Percentiles rank a stretch among this genome's conserved stretches.
Conservation (phyloP, 2,797 vertebrate genomes). For the Helostoma temminkii region DNA sequence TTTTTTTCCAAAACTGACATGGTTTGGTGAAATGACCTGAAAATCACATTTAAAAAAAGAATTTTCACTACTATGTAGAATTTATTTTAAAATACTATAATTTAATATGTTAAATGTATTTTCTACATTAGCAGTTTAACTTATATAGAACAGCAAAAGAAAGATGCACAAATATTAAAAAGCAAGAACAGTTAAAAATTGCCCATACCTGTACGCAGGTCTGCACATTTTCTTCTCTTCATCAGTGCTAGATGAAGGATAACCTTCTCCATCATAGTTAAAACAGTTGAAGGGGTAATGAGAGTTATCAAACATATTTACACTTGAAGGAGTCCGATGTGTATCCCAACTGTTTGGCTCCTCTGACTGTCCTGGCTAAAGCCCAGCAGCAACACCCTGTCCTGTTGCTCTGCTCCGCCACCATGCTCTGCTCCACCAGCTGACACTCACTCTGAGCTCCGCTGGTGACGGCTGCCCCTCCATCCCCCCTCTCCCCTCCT, state of each 20-base stretch:
- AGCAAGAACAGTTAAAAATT: neutral
- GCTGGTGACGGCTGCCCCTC: constrained; percentile 56
- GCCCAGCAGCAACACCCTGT: constrained; percentile 63
- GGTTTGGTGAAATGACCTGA: neutral
- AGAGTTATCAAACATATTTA: constrained; percentile 94
- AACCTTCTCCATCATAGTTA: constrained; percentile 95
- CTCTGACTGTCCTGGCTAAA: constrained; percentile 44
- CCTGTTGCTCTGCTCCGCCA: constrained; percentile 64
- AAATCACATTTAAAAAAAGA: neutral
- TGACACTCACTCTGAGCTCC: constrained; percentile 59
- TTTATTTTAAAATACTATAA: too few species aligned
- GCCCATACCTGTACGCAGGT: constrained; percentile 94
- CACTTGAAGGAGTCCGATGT: constrained; percentile 34
- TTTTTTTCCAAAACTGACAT: neutral
- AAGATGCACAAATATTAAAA: neutral
- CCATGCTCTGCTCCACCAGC: constrained; percentile 66
- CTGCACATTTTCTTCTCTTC: constrained; percentile 94
- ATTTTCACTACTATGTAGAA: too few species aligned
- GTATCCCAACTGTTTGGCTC: constrained; percentile 26
- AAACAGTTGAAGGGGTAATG: constrained; percentile 99
- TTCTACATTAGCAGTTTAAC: neutral
- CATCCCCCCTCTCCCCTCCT: constrained; percentile 13
- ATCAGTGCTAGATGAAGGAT: constrained; percentile 90
- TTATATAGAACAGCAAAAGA: neutral
- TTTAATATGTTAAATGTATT: too few species aligned